Percentiles rank a stretch among this genome's conserved stretches.
These are phyloP conservation scores for Ischnus inquisitorius DNA, from an alignment of 2,888 invertebrate genomes.

Conservation along the genomic window DNA sequence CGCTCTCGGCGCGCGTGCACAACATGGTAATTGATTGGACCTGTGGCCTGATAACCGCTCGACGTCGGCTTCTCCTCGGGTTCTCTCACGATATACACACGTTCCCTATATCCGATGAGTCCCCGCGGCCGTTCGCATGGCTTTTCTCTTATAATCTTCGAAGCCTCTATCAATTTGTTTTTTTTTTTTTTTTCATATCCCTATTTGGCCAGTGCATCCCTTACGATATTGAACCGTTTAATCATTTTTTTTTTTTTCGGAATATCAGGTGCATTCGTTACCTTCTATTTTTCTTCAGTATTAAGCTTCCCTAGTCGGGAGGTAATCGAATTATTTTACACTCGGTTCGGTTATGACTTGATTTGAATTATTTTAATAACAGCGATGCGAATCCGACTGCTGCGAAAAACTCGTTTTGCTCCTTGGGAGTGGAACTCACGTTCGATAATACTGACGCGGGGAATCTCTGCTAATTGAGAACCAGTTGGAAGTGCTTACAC, in stretches of 20 bases:
- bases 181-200: not conserved
- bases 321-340: conserved; percentile 20
- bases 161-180: not conserved
- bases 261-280: not conserved
- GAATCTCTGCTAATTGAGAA: conserved; percentile 71
- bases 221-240: not conserved
- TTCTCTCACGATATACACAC: conserved; percentile 27
- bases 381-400: conserved; percentile 44
- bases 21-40: conserved; percentile 82
- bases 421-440: conserved; percentile 15
- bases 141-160: conserved; percentile 29
- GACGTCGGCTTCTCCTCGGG: conserved; percentile 73
- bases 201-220: not conserved
- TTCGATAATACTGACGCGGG: conserved; percentile 57
- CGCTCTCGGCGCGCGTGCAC: conserved; percentile 74
- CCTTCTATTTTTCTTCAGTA: not conserved
- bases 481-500: conserved; percentile 64
- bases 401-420: conserved; percentile 59
- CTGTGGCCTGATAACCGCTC: conserved; percentile 81
- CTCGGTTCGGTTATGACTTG: not conserved
- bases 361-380: conserved; percentile 3
- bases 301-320: too few species aligned
- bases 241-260: not conserved
- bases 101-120: conserved; percentile 36
- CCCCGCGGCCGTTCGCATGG: conserved; percentile 24